Conservation (phyloP, 2,797 vertebrate genomes). For the Platyrinchus mystaceus region DNA sequence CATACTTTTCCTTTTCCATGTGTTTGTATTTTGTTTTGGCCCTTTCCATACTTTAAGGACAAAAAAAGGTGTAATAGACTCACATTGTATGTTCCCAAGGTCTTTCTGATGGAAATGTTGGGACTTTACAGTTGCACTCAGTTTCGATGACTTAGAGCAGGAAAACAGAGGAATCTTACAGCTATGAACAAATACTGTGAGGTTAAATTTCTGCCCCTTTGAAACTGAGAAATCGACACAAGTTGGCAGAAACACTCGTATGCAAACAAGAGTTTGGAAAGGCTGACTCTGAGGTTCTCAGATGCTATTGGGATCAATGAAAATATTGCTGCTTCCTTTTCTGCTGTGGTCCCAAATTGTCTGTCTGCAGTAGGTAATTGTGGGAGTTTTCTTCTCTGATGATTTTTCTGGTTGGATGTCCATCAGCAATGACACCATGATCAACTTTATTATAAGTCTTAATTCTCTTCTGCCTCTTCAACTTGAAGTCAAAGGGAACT, state of each 20-base stretch:
- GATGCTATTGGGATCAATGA: neutral
- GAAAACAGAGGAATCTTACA: neutral
- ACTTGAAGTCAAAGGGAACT: neutral
- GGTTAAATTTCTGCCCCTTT: neutral
- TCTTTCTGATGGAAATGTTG: neutral
- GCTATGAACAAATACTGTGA: neutral
- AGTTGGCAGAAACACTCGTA: neutral
- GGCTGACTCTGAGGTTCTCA: neutral
- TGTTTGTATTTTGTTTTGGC: neutral
- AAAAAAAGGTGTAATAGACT: neutral
- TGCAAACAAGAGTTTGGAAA: neutral
- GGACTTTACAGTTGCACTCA: neutral
- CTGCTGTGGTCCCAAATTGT: neutral
- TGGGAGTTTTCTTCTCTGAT: neutral
- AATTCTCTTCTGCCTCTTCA: neutral
- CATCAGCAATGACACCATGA: neutral
- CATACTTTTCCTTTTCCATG: neutral
- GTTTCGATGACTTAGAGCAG: neutral
- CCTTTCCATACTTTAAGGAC: neutral
- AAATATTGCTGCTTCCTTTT: neutral
- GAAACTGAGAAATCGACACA: neutral
- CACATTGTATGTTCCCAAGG: neutral
- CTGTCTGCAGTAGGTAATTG: neutral
- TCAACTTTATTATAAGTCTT: neutral
- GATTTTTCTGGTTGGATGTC: neutral